Base-by-base conservation (phyloP, 2,888 invertebrate species). In the Ptychoptera albimana region DNA sequence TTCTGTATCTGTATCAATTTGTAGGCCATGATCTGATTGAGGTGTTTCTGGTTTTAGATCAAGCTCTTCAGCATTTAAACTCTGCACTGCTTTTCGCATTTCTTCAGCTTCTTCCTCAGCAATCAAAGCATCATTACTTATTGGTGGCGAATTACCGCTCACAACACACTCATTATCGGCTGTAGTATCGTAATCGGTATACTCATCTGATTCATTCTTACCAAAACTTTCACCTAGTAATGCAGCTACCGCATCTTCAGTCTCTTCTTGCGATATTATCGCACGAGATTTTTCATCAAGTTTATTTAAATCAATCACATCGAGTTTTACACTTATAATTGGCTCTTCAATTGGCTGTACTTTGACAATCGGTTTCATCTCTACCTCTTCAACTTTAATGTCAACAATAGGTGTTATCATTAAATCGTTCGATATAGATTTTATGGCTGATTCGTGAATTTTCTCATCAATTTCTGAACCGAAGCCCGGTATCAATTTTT, bases 191-290 rank as follows among this genome's bases (percentile, higher is more conserved):
- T 70, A 70, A 54, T 69, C 72, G 36, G 68, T 67, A 60, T 77
- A 79, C 52, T 71, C 72, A 45, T 70, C 69, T 12, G 55, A 57
- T 1, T 59, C 60, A 1, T 70, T 66, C 8, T 75, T 79, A 2
- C 84, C 82, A 57, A 89, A 87, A 52, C 87, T 86, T 62, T 88
- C 88, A 23, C 85, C 87, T 44, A 91, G 64, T 29, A 91, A 66
- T 1, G 89, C 88, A 8, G 88, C 88, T 0, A 91, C 89, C 0
- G 91, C 91, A 60, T 88, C 88, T 63, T 86, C 89, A 0, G 89
- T 91, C 66, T 91, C 89, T 67, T 89, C 89, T 63, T 89, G 89
- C 0, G 88, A 89, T 55, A 89, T 89, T 1, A 83, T 72, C 9
- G 82, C 83, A 40, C 86, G 72, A 0, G 82, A 82, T 57, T 85